Evolutionary conservation across 2,113 vertebrate genomes (phyloP), one percentile per base, ranked within the genome.

Genomic region (Neodon shergylaensis): DNA sequence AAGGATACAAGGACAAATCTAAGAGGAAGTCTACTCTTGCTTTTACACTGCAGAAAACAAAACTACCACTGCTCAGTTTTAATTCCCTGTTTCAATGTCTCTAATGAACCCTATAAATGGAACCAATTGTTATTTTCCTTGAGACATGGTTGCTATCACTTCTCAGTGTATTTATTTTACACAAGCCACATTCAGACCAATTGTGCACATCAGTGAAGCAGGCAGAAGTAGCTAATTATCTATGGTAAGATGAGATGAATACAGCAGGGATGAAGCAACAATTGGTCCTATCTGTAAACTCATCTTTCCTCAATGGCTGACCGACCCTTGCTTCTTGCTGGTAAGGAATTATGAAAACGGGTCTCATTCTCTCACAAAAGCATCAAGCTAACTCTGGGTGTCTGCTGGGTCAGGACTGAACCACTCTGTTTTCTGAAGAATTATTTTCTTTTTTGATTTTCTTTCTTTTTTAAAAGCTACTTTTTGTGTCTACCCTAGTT

Each of bases 101-200:
- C 19, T 47, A 76, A 68, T 58, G 47, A 88, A 72, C 36, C 61
- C 0, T 42, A 3, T 58, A 42, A 78, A 5, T 21, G 65, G 73
- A 89, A 61, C 72, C 39, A 58, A 42, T 91, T 66, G 91, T 33
- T 73, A 87, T 58, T 86, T 91, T 88, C 36, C 66, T 82, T 42
- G 8, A 73, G 11, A 91, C 31, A 6, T 88, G 3, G 28, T 42
- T 36, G 19, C 5, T 13, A 36, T 1, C 13, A 10, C 7, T 76
- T 81, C n/a, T n/a, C 36, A 7, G 24, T 26, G 72, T 47, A 83
- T 12, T 72, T 73, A 17, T 68, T 93, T 61, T 6, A 39, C 47
- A 31, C 61, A 26, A 78, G 31, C 19, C 3, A 17, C 52, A 39
- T n/a, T 83, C 52, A 90, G 26, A 39, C 11, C 4, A 39, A 52